phyloP scores from a whole-genome alignment of 2,888 invertebrate genomes.

The Tigriopus californicus region DNA sequence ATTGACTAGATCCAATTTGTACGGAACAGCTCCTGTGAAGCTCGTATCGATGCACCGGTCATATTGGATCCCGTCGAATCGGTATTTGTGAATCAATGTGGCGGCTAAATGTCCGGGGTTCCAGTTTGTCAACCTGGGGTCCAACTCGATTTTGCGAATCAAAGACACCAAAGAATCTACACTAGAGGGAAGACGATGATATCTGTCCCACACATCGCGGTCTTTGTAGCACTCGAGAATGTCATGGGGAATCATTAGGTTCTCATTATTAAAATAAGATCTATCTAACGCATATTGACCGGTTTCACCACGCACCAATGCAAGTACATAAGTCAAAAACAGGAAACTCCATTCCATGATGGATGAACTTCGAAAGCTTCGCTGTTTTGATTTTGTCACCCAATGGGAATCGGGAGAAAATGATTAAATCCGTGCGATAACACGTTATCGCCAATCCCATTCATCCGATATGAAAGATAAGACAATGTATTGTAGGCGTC shows the following conservation, averaged over 20 bases:
- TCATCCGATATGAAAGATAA: too few species aligned
- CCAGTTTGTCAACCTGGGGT: not conserved
- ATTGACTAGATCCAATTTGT: not conserved
- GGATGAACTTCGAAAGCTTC: too few species aligned
- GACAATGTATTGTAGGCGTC: too few species aligned
- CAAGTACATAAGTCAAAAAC: too few species aligned
- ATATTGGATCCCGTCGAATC: constrained; percentile 5
- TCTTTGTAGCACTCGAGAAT: not conserved
- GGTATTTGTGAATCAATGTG: not conserved
- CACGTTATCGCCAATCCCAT: too few species aligned
- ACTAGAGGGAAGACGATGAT: not conserved
- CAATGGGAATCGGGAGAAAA: too few species aligned
- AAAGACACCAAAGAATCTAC: not conserved
- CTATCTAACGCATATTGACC: too few species aligned
- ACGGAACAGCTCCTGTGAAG: not conserved
- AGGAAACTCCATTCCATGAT: too few species aligned
- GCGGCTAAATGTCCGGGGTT: not conserved
- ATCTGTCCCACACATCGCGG: not conserved
- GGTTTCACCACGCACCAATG: too few species aligned
- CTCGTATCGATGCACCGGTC: not conserved
- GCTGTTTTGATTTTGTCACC: too few species aligned
- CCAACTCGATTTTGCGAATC: not conserved
- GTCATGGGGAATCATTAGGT: not conserved
- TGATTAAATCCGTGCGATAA: too few species aligned
- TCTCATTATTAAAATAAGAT: too few species aligned